These are phyloP conservation scores for Chromis chromis DNA, from an alignment of 2,797 vertebrate genomes.

Conservation along the genomic window DNA sequence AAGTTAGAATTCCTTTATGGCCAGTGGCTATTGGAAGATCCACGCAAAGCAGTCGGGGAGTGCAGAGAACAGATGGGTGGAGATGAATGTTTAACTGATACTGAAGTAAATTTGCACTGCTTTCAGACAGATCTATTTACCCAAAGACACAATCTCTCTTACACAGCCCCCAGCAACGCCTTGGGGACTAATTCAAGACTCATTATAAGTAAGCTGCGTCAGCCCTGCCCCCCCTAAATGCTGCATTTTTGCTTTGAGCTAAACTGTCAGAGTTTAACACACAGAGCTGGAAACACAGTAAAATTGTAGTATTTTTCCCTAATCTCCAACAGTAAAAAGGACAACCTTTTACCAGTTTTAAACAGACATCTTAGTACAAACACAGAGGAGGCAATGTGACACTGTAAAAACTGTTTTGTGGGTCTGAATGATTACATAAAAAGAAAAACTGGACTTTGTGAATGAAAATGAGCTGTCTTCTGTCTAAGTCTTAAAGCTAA, in stretches of 20 bases:
- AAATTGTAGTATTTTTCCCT: neutral
- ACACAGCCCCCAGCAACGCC: slow-evolving; percentile 22
- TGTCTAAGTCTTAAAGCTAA: too few relatives aligned
- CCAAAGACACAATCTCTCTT: slow-evolving; percentile 19
- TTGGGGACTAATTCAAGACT: slow-evolving; percentile 17
- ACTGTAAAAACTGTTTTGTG: neutral
- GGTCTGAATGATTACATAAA: too few relatives aligned
- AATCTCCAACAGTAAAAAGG: neutral
- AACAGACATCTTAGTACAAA: neutral
- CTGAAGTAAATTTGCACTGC: neutral
- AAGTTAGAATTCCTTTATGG: neutral
- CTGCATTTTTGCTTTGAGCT: neutral
- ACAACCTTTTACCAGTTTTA: neutral
- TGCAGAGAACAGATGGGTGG: slow-evolving; percentile 2
- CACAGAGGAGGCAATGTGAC: neutral
- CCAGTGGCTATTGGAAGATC: neutral
- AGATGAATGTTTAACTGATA: slow-evolving; percentile 43
- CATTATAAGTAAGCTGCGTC: slow-evolving; percentile 31
- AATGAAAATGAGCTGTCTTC: too few relatives aligned
- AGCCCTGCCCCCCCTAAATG: slow-evolving; percentile 9
- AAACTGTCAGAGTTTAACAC: slow-evolving; percentile 7
- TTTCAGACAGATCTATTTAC: slow-evolving; percentile 30
- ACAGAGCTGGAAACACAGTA: slow-evolving; percentile 6
- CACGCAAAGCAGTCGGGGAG: neutral
- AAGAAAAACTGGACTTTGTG: too few relatives aligned